These are phyloP conservation scores for Microctenopoma lineatum DNA, from an alignment of 2,797 vertebrate genomes.

Conservation along the genomic window DNA sequence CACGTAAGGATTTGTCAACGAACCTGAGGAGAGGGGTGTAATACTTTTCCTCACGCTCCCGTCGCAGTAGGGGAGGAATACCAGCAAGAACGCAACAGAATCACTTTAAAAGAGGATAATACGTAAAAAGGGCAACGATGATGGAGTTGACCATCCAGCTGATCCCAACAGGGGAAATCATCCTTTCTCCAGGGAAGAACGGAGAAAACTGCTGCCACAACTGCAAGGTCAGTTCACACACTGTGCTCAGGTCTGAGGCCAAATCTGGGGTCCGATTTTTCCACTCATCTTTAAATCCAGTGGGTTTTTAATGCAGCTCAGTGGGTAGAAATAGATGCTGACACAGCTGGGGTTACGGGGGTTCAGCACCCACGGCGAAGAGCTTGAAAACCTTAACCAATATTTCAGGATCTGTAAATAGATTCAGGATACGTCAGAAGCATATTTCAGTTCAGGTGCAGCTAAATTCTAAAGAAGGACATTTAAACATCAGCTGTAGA, in stretches of 20 bases:
- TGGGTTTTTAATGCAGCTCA: constrained; percentile 22
- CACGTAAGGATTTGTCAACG: constrained; percentile 19
- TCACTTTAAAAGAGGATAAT: not conserved
- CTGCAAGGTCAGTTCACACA: constrained; percentile 80
- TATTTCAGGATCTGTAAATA: constrained; percentile 22
- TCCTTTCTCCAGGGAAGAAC: constrained; percentile 82
- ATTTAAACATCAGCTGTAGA: not conserved
- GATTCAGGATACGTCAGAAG: constrained; percentile 1
- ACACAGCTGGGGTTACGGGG: constrained; percentile 30
- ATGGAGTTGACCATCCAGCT: constrained; percentile 86
- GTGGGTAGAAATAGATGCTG: constrained; percentile 28
- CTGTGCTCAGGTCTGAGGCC: constrained; percentile 7
- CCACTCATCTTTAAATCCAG: constrained; percentile 24
- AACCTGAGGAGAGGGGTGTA: constrained; percentile 9
- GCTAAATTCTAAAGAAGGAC: not conserved
- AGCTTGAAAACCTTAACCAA: constrained; percentile 25
- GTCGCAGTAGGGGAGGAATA: constrained; percentile 16
- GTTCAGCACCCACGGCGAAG: constrained; percentile 32
- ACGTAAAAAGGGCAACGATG: constrained; percentile 60
- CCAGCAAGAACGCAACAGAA: constrained; percentile 5
- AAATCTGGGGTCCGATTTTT: constrained; percentile 37
- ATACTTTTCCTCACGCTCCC: constrained; percentile 6
- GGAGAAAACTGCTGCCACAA: constrained; percentile 82
- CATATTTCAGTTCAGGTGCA: not conserved
- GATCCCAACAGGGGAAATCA: constrained; percentile 86